These are phyloP conservation scores for Chlorops oryzae DNA, from an alignment of 1,140 invertebrate genomes.

Conservation along the genomic window DNA sequence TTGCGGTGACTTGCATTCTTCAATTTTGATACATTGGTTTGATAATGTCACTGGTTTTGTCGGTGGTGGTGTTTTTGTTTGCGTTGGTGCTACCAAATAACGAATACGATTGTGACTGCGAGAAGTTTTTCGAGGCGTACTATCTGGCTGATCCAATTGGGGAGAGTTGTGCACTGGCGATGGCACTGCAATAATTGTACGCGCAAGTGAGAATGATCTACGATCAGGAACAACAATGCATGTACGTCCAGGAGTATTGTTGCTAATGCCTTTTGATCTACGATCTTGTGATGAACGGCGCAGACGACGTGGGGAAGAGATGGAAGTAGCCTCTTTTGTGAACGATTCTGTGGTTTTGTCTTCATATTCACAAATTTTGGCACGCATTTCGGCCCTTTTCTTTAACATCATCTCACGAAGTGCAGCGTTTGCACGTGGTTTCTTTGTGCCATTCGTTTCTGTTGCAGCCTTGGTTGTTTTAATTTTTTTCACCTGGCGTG, in stretches of 20 bases:
- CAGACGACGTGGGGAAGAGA: constrained; percentile 6
- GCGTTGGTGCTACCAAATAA: too few relatives aligned
- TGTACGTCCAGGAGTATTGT: background rate
- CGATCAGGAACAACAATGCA: constrained; percentile 13
- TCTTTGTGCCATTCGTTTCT: too few relatives aligned
- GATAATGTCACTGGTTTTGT: too few relatives aligned
- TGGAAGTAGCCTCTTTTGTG: background rate
- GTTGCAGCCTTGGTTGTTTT: constrained; percentile 17
- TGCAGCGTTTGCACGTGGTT: constrained; percentile 23
- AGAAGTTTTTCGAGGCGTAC: background rate
- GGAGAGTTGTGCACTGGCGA: too few relatives aligned
- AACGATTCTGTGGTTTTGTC: background rate
- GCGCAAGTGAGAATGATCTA: too few relatives aligned
- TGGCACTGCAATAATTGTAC: too few relatives aligned
- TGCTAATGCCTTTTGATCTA: background rate
- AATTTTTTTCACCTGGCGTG: constrained; percentile 19
- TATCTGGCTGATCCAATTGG: too few relatives aligned
- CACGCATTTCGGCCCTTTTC: constrained; percentile 27
- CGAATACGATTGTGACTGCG: too few relatives aligned
- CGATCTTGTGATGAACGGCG: constrained; percentile 5
- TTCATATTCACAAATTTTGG: constrained; percentile 15
- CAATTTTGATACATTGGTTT: too few relatives aligned
- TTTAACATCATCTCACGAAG: constrained; percentile 31
- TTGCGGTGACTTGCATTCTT: too few relatives aligned
- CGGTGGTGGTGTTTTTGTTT: background rate